Evolutionary conservation across 2,113 vertebrate genomes (phyloP).

Genomic region (Myxocyprinus asiaticus): DNA sequence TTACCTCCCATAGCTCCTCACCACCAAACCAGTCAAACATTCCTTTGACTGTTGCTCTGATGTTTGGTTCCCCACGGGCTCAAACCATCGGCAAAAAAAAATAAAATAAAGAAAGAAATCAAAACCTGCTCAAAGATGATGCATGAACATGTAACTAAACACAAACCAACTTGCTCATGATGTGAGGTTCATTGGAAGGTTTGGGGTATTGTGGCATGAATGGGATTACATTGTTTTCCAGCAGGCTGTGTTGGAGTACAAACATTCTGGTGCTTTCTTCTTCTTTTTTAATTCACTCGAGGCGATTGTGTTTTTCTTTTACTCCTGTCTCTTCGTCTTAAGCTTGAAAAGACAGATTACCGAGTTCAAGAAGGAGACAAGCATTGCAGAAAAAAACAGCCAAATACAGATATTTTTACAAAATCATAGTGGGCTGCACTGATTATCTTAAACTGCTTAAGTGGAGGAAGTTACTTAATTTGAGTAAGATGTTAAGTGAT

Average conservation of each 20-base stretch:
- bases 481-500: constrained; percentile 8
- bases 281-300: constrained; percentile 46
- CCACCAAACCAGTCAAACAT: background rate
- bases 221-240: background rate
- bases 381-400: constrained; percentile 48
- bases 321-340: constrained; percentile 58
- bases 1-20: background rate
- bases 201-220: background rate
- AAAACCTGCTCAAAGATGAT: background rate
- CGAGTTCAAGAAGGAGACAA: constrained; percentile 58
- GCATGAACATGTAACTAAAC: background rate
- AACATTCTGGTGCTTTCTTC: constrained; percentile 17
- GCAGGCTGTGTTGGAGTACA: background rate
- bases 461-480: background rate
- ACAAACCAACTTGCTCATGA: background rate
- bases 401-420: constrained; percentile 7
- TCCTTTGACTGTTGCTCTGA: background rate
- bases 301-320: constrained; percentile 53
- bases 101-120: too few relatives aligned
- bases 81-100: background rate
- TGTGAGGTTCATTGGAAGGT: background rate
- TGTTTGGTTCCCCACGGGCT: background rate
- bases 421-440: background rate
- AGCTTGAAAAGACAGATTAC: constrained; percentile 67
- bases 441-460: background rate